Base-by-base conservation (phyloP, 2,113 vertebrate species). In the human (Homo sapiens) region DNA sequence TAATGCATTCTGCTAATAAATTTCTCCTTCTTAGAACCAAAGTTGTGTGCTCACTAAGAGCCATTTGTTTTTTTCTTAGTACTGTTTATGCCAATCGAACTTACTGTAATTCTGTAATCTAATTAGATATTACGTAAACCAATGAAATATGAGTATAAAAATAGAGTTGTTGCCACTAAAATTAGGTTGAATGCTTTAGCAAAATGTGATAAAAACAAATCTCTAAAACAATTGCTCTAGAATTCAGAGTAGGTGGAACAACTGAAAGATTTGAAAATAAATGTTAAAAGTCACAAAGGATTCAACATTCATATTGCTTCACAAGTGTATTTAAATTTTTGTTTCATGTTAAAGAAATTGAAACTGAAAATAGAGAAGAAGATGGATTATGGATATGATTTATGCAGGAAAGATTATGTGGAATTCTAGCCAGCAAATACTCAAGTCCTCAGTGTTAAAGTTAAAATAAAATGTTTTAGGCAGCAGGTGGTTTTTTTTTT, bases 51-150 rank as follows among this genome's bases (percentile, higher is more conserved):
- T 85, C 89, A 50, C 38, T 90, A 80, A 95, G 32, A 91, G 25
- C 23, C 48, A 73, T 40, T 87, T 91, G 35, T 50, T 32, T 91
- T 96, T 82, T 83, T 45, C 40, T 89, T 82, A 61, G 14, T 84
- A 17, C 23, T 91, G 0, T 97, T 93, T 91, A 72, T 97, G 64
- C 68, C 73, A 78, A 4, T 59, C 79, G 35, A 87, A 66, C 12
- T 89, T 95, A 80, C 55, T 91, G 8, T 91, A 92, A 86, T 82
- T 96, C 90, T 40, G 10, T 96, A 88, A 75, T 81, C 66, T 94
- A 73, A 93, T 97, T 96, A 91, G 90, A 81, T 92, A 93, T 78
- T 88, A 55, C 38, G 88, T 81, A 96, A 90, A 90, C n/a, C n/a
- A 80, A 2, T 81, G 82, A 93, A 85, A 84, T 89, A 22, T 13